Conservation (phyloP, 2,888 invertebrate species). For the Tenthredo scrophulariae region DNA sequence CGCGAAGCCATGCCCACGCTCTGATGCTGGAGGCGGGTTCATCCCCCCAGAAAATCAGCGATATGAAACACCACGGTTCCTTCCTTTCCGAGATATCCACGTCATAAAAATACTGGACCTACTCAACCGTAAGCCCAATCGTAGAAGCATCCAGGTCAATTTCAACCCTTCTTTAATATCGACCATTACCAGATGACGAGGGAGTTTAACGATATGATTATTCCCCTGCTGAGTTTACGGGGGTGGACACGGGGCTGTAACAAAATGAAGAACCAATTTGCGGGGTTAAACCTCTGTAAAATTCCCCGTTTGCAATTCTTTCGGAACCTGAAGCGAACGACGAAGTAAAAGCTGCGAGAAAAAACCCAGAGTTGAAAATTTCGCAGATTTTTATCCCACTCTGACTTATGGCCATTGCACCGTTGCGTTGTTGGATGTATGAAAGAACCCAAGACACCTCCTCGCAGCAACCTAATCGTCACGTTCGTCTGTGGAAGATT, state of each 20-base stretch:
- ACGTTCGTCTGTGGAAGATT: constrained; percentile 18
- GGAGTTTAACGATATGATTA: not conserved
- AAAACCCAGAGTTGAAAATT: not conserved
- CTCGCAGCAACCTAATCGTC: not conserved
- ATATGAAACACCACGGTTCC: constrained; percentile 70
- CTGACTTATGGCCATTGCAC: not conserved
- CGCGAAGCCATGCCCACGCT: not conserved
- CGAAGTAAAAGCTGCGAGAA: not conserved
- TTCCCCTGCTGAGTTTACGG: not conserved
- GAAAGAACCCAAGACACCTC: not conserved
- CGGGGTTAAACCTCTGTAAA: not conserved
- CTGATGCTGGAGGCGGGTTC: constrained; percentile 58
- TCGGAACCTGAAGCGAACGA: not conserved
- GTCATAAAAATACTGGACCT: constrained; percentile 69
- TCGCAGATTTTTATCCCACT: not conserved
- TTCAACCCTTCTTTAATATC: constrained; percentile 41
- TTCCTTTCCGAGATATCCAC: constrained; percentile 54
- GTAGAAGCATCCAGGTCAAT: not conserved
- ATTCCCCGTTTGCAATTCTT: not conserved
- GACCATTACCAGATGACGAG: not conserved
- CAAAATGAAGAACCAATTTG: not conserved
- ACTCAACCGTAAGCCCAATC: constrained; percentile 66
- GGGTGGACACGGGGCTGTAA: not conserved
- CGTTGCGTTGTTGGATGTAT: not conserved
- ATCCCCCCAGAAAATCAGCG: constrained; percentile 76